Conservation (phyloP, 2,888 invertebrate species). For the Yponomeuta cagnagella region DNA sequence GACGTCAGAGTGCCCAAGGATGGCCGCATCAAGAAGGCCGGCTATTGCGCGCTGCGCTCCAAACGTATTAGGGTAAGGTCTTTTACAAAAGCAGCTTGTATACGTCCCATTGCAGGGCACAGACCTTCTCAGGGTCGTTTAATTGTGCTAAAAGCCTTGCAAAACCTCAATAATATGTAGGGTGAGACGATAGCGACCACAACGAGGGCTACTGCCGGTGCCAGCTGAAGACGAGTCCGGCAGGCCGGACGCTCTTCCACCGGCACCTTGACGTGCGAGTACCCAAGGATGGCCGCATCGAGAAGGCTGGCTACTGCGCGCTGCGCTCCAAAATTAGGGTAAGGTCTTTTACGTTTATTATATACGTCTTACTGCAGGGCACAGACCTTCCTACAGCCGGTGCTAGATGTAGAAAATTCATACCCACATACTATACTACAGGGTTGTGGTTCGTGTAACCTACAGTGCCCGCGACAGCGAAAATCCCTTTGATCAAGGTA, state of each 20-base stretch:
- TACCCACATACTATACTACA: no score
- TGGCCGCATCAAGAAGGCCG: constrained; percentile 84
- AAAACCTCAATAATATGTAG: no score
- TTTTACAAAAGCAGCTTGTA: no score
- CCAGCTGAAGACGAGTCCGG: constrained; percentile 78
- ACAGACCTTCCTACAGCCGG: no score
- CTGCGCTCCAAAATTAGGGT: constrained; percentile 82
- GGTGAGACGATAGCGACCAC: constrained; percentile 76
- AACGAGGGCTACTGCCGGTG: constrained; percentile 88
- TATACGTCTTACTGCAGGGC: no score
- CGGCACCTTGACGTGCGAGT: constrained; percentile 81
- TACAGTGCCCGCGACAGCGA: no score
- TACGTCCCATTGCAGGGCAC: no score
- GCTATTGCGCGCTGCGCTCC: constrained; percentile 88
- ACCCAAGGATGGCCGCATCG: constrained; percentile 87
- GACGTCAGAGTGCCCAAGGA: constrained; percentile 85
- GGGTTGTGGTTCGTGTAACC: no score
- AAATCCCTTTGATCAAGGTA: no score
- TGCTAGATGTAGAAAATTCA: no score
- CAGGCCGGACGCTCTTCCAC: constrained; percentile 83
- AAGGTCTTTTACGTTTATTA: constrained; percentile 28
- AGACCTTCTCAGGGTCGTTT: no score
- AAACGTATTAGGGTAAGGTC: constrained; percentile 77
- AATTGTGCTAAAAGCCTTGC: no score
- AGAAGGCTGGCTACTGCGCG: constrained; percentile 88